Percentiles rank a stretch among this genome's conserved stretches.
Conservation (phyloP, 2,888 invertebrate species). For the Drosophila eohydei region DNA sequence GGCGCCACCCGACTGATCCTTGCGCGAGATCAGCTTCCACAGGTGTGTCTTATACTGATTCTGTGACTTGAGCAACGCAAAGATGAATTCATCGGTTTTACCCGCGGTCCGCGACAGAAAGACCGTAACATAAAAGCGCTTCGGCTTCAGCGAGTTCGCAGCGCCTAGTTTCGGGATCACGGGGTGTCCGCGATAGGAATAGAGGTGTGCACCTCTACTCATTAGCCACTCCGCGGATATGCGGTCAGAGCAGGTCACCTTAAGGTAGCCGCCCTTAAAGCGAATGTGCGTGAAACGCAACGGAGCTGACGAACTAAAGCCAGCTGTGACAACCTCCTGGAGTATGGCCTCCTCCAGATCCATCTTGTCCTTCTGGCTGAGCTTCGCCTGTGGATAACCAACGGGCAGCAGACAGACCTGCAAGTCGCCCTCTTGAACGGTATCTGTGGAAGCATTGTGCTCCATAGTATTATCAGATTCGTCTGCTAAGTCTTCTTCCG, state of each 20-base stretch:
- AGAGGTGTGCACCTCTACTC: not conserved
- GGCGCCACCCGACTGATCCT: not conserved
- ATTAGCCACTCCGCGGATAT: constrained; percentile 35
- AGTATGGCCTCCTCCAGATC: constrained; percentile 45
- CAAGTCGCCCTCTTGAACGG: not conserved
- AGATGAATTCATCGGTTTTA: constrained; percentile 19
- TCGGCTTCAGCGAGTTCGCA: not conserved
- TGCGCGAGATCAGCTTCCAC: constrained; percentile 29
- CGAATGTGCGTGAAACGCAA: constrained; percentile 24
- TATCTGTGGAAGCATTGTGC: not conserved
- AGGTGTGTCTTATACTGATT: constrained; percentile 24
- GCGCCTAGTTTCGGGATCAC: constrained; percentile 14
- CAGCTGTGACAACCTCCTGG: constrained; percentile 25
- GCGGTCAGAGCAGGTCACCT: constrained; percentile 24
- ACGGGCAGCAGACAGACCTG: constrained; percentile 16
- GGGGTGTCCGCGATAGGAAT: constrained; percentile 21
- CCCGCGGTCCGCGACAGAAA: constrained; percentile 4
- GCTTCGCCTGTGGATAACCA: constrained; percentile 22
- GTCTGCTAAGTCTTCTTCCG: not conserved
- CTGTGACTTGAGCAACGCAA: constrained; percentile 35
- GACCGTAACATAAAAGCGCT: not conserved
- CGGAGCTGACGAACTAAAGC: constrained; percentile 1
- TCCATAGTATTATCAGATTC: not conserved
- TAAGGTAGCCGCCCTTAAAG: constrained; percentile 17
- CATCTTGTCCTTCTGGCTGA: constrained; percentile 18